Base-by-base conservation (phyloP, 2,113 vertebrate species). In the Meleagris gallopavo region DNA sequence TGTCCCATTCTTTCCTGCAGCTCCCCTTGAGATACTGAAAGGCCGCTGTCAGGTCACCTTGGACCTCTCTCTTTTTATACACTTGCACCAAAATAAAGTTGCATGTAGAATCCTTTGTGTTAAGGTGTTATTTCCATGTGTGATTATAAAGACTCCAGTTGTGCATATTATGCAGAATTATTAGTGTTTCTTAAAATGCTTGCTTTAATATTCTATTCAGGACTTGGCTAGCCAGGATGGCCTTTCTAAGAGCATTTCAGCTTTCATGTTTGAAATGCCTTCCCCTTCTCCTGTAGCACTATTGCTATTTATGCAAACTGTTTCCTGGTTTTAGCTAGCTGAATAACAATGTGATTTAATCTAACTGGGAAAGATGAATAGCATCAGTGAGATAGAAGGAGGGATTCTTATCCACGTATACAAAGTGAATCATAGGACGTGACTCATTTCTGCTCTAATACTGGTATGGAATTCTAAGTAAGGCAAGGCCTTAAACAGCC, bases 161-260 rank as follows among this genome's bases (percentile, higher is more conserved):
- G 1, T 2, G 3, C 1, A 0, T 57, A 16, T 40, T 69, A 7
- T 34, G 73, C 52, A 41, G 22, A 86, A 46, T 64, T 79, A 10
- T 46, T 69, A 46, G 2, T 61, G 15, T 67, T 94, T 86, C 61
- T 67, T 77, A n/a, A 84, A 82, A 69, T 10, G 6, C 0, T 2
- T 36, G 17, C 3, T 65, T 25, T 67, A 83, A 64, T n/a, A n/a
- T 45, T 64, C 17, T 48, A 10, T 64, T 72, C 18, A 61, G 62
- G 65, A n/a, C 34, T 15, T 69, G 54, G 48, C 17, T 5, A 22
- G 0, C 57, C 0, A 0, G 21, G 9, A 7, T 92, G 36, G 29
- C 30, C 87, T 80, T 92, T 85, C 0, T 61, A 41, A 30, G 27
- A 79, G 20, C 10, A 18, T 12, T 83, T 88, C 11, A 72, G 2